A percentile compares a stretch with the other conserved stretches of the same genome.
phyloP scores from a whole-genome alignment of 2,888 invertebrate species.

The Perdita meconis region DNA sequence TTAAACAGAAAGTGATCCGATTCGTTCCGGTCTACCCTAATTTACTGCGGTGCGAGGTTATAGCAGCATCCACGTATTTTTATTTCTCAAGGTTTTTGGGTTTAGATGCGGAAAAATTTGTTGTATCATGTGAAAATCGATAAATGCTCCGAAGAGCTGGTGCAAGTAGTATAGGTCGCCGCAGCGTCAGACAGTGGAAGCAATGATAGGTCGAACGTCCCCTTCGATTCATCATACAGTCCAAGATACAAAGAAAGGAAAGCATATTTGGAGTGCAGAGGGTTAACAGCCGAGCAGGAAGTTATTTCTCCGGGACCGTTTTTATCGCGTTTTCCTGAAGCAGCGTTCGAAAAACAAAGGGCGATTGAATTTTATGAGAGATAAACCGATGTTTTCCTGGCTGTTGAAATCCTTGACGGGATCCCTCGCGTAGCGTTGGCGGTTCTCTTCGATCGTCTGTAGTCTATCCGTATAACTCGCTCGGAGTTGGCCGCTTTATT shows the following conservation, averaged over 20 bases:
- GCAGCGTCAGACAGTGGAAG: neutral
- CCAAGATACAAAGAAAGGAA: neutral
- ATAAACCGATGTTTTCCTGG: constrained; percentile 31
- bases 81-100: no score
- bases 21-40: no score
- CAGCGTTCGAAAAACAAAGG: constrained; percentile 8
- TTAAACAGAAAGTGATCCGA: no score
- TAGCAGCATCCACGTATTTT: no score
- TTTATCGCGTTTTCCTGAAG: constrained; percentile 14
- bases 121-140: no score
- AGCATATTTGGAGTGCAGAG: constrained; percentile 4
- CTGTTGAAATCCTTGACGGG: constrained; percentile 19
- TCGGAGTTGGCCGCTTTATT: neutral
- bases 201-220: no score
- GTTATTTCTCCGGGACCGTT: neutral
- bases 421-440: neutral
- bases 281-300: constrained; percentile 1
- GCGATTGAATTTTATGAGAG: constrained; percentile 31
- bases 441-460: neutral
- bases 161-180: constrained; percentile 17
- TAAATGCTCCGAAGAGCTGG: no score
- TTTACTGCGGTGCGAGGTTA: no score
- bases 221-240: neutral
- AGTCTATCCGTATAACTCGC: constrained; percentile 20
- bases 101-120: no score